These are phyloP conservation scores for Andrena dorsata DNA, from an alignment of 2,888 invertebrate genomes.

Conservation along the genomic window DNA sequence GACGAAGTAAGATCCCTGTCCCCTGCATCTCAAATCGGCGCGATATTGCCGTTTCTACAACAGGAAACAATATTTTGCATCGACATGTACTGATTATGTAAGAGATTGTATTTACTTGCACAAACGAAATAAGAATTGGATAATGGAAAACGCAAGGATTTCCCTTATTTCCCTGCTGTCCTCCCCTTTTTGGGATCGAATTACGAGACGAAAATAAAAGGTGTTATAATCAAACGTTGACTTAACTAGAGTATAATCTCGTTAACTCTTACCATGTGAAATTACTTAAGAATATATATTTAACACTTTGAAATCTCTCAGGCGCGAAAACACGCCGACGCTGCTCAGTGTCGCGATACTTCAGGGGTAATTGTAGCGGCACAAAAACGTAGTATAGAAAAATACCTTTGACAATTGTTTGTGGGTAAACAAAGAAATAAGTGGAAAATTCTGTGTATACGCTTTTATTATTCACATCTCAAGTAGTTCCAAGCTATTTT, in stretches of 20 bases:
- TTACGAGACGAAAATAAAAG: background rate
- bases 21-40: slow-evolving; percentile 44
- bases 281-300: background rate
- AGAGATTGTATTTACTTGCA: slow-evolving; percentile 65
- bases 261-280: background rate
- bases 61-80: slow-evolving; percentile 59
- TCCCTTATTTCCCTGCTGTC: background rate
- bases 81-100: slow-evolving; percentile 62
- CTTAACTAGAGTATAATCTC: background rate
- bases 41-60: slow-evolving; percentile 41
- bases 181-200: background rate
- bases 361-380: too few relatives aligned
- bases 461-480: too few relatives aligned
- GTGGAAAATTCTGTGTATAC: too few relatives aligned
- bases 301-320: too few relatives aligned
- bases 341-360: too few relatives aligned
- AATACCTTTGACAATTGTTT: too few relatives aligned
- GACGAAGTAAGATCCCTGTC: slow-evolving; percentile 28
- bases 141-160: slow-evolving; percentile 24
- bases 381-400: too few relatives aligned
- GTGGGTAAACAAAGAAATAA: too few relatives aligned
- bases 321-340: too few relatives aligned
- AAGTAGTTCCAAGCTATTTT: too few relatives aligned
- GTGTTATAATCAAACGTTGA: background rate
- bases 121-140: slow-evolving; percentile 61